Conservation (phyloP, 2,113 vertebrate genomes). For the Aphelocoma coerulescens region DNA sequence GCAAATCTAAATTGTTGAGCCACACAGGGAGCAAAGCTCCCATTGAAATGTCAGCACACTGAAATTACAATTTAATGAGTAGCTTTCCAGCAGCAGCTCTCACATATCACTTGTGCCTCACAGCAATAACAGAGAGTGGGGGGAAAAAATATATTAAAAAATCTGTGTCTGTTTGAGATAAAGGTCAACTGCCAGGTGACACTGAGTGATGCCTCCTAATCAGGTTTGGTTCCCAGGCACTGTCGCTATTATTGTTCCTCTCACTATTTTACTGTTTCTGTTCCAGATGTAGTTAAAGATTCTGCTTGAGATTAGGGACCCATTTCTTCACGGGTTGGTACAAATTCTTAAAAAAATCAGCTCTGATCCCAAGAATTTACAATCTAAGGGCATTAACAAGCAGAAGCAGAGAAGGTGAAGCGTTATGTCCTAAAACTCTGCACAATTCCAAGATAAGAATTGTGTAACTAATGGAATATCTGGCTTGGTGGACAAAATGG, state of each 20-base stretch:
- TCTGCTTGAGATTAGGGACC: not conserved
- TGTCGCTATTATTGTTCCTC: not conserved
- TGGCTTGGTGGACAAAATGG: not conserved
- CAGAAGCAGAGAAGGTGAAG: not conserved
- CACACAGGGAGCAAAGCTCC: not conserved
- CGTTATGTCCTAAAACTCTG: not conserved
- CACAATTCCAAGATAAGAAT: not conserved
- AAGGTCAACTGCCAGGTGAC: not conserved
- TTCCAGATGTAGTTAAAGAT: not conserved
- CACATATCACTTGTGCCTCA: not conserved
- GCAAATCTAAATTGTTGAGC: not conserved
- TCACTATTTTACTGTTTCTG: not conserved
- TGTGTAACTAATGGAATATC: not conserved
- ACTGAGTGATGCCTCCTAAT: not conserved
- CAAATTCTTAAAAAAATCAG: not conserved
- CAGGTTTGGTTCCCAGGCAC: not conserved
- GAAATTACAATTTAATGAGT: slow-evolving; percentile 8
- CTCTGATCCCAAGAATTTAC: not conserved
- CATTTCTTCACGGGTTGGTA: not conserved
- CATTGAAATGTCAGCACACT: not conserved
- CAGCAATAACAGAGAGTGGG: not conserved
- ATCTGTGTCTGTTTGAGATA: not conserved
- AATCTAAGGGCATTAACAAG: not conserved
- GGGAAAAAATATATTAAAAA: not conserved
- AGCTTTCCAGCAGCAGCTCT: not conserved